These are phyloP conservation scores for Parotia lawesii DNA, from an alignment of 2,113 vertebrate species.

Conservation along the genomic window DNA sequence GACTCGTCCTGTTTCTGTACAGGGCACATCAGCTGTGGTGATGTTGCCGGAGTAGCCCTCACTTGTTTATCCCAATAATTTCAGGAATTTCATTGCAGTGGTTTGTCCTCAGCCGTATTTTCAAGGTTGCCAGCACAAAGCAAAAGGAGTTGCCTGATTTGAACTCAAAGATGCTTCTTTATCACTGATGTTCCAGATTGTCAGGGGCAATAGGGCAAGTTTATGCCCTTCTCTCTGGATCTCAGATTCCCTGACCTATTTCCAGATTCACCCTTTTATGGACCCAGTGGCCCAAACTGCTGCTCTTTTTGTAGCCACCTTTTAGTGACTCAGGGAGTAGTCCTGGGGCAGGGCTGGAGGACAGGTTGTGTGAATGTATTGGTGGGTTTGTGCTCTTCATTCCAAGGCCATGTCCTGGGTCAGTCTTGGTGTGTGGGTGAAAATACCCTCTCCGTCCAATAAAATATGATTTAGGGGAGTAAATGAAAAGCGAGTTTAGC, in stretches of 20 bases:
- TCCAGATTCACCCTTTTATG: not conserved
- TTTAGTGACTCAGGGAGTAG: not conserved
- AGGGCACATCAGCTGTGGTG: not conserved
- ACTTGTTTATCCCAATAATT: not conserved
- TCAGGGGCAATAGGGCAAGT: not conserved
- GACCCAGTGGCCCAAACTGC: not conserved
- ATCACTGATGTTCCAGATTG: not conserved
- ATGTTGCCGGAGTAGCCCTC: not conserved
- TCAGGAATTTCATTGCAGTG: not conserved
- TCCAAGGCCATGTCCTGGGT: fast-evolving
- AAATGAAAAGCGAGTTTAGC: not conserved
- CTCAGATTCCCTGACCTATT: not conserved
- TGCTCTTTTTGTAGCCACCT: not conserved
- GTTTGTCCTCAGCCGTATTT: not conserved
- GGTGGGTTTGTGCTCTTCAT: not conserved
- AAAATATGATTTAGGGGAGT: not conserved
- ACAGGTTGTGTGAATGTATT: not conserved
- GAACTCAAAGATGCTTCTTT: not conserved
- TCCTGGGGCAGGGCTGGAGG: not conserved
- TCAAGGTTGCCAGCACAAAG: not conserved
- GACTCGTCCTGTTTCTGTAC: not conserved
- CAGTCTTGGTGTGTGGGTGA: not conserved
- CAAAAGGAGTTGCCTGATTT: not conserved
- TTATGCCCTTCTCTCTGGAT: not conserved
- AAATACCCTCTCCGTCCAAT: not conserved